Evolutionary conservation across 2,797 vertebrate genomes (phyloP), one percentile per base, ranked within the genome.

Genomic region (Lutjanus campechanus): DNA sequence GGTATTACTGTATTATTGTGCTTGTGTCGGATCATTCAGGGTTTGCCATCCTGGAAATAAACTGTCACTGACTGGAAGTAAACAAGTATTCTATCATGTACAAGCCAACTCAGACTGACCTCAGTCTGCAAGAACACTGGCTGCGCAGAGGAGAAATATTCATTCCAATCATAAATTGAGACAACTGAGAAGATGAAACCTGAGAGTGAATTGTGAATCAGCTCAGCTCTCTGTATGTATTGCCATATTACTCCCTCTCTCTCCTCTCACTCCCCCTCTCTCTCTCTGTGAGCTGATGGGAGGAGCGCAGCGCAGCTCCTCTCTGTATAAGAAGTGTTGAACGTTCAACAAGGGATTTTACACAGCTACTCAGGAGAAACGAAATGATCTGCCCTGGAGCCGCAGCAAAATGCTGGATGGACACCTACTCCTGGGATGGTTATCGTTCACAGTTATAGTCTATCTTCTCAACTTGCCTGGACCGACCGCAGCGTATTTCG

Each of bases 351-450:
- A 89, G 95, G 94, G 93, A 94, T 92, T 95, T 93, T 94, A 93
- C 95, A 95, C 96, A 96, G 96, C 95, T 95, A 96, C 96, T 95
- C 95, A 96, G 95, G 95, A 96, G 96, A 95, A 97, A 96, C 97
- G 98, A 96, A 96, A 99, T 99, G 98, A 96, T 97, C 97, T 97
- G 97, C 97, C 95, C 96, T 96, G 95, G 98, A 94, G 96, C 95
- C 94, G 97, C 96, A 97, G 97, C 98, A 99, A 98, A 96, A 99
- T 99, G 98, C 97, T 97, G 97, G 97, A 96, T 96, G 97, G 97
- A 98, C 96, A 96, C 95, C 96, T 96, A 96, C 95, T 96, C 96
- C 96, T 97, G 97, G 97, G 97, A 97, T 97, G 97, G 97, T 97
- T 97, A 96, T 96, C 96, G 93, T 92, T 96, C 95, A 95, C 96